Evolutionary conservation across 1,140 invertebrate genomes (phyloP), one percentile per base, ranked within the genome.

Genomic region (Spodoptera frugiperda): DNA sequence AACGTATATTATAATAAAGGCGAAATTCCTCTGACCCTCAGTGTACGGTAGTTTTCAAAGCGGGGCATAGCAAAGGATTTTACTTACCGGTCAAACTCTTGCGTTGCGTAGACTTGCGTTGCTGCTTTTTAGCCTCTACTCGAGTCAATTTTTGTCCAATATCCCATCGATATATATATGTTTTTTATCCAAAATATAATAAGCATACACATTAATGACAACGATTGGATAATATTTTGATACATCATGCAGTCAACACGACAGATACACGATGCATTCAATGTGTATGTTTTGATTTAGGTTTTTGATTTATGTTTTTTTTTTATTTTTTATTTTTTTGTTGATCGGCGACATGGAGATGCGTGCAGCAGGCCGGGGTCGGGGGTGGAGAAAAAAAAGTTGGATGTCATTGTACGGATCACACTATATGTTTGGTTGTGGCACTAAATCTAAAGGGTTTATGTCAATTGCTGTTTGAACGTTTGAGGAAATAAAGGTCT

Each of bases 71-170:
- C 89, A 84, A 83, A 89, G 91, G 91, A 87, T 68, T 76, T 74
- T 82, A 91, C 92, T 97, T 97, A 97, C 97, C 97, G 96, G 97
- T 95, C 94, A 97, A 94, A 94, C 97, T 97, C 96, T 97, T 97
- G 85, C 92, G 90, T 55, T 92, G 91, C 53, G 84, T 84, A 81
- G 82, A 90, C 95, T 97, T 97, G 95, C 97, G 97, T 95, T 96
- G 96, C 95, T 97, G 96, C 96, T 98, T 98, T 97, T 98, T 98
- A 96, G 97, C 97, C 96, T 98, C 97, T 98, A 96, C 87, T 82
- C 78, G 83, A 76, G 76, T 84, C 83, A 89, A 89, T 87, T 57
- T 76, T 76, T 71, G 33, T 76, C 82, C 78, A 79, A 49, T 77
- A 78, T 82, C 83, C 83, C 86, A 77, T 83, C 76, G 74, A 78